A percentile compares a stretch with the other conserved stretches of the same genome.
Evolutionary conservation across 2,113 vertebrate genomes (phyloP).

Genomic region (Cacatua alba): DNA sequence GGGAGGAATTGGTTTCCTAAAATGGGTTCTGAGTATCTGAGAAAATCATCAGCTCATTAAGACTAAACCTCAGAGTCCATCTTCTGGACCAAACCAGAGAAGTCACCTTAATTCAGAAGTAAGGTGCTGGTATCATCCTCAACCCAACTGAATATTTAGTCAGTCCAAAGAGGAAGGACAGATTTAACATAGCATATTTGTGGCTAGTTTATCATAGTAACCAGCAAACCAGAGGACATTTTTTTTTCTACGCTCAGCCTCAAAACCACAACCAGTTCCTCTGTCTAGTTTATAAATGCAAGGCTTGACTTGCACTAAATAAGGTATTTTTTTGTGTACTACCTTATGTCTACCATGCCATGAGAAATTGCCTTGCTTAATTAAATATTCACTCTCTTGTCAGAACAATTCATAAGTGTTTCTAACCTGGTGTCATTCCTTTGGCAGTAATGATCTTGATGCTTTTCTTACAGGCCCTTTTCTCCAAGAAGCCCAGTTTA

Average conservation of each 20-base stretch:
- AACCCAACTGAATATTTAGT: neutral
- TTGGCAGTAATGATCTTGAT: neutral
- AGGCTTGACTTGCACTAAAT: neutral
- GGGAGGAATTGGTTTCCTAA: neutral
- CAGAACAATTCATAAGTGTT: neutral
- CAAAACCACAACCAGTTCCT: neutral
- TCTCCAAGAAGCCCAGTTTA: neutral
- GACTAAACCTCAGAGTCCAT: neutral
- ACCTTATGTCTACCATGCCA: neutral
- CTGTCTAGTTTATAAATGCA: neutral
- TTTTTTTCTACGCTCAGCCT: neutral
- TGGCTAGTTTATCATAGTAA: neutral
- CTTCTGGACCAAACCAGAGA: neutral
- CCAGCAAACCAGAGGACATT: neutral
- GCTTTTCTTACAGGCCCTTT: neutral
- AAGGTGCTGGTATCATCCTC: neutral
- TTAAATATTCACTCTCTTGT: neutral
- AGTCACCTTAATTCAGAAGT: neutral
- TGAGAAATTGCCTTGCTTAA: neutral
- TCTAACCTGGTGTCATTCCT: neutral
- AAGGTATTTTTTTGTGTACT: neutral
- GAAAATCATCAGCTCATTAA: neutral
- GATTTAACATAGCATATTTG: neutral
- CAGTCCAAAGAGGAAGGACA: neutral
- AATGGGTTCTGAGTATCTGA: neutral